phyloP scores from a whole-genome alignment of 2,888 invertebrate species.

The Hoplodrina blanda region DNA sequence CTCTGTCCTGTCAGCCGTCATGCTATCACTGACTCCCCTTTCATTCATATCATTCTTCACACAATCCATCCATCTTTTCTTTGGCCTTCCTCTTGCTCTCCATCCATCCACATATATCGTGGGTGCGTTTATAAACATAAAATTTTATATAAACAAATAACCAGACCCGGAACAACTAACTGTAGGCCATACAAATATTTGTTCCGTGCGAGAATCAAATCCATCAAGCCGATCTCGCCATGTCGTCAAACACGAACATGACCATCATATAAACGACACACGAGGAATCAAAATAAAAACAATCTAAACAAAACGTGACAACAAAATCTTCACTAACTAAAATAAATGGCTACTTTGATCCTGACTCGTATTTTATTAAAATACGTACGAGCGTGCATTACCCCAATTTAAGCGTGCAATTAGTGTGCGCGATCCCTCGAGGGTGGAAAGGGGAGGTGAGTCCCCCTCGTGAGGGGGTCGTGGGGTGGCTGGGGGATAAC shows the following conservation, averaged over 20 bases:
- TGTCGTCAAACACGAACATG: neutral
- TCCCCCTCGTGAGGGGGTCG: slow-evolving; percentile 63
- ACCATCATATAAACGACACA: slow-evolving; percentile 13
- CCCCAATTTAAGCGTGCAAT: slow-evolving; percentile 89
- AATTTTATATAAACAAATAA: no score
- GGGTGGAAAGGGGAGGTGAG: slow-evolving; percentile 67
- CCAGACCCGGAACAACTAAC: no score
- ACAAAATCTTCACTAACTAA: slow-evolving; percentile 82
- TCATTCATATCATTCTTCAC: no score
- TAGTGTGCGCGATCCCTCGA: slow-evolving; percentile 80
- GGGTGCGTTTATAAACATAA: no score
- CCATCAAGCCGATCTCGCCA: no score
- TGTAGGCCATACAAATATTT: no score
- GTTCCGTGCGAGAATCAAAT: no score
- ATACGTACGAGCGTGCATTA: slow-evolving; percentile 86
- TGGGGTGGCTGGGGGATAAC: slow-evolving; percentile 65
- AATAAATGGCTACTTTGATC: slow-evolving; percentile 87
- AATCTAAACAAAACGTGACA: slow-evolving; percentile 67
- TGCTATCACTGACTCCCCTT: no score
- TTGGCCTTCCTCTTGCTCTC: no score
- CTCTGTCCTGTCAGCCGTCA: no score
- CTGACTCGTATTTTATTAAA: slow-evolving; percentile 87
- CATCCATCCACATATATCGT: no score
- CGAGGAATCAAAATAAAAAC: slow-evolving; percentile 46
- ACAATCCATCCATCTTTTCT: no score